Base-by-base conservation (phyloP, 2,113 vertebrate species). In the Daboia siamensis region DNA sequence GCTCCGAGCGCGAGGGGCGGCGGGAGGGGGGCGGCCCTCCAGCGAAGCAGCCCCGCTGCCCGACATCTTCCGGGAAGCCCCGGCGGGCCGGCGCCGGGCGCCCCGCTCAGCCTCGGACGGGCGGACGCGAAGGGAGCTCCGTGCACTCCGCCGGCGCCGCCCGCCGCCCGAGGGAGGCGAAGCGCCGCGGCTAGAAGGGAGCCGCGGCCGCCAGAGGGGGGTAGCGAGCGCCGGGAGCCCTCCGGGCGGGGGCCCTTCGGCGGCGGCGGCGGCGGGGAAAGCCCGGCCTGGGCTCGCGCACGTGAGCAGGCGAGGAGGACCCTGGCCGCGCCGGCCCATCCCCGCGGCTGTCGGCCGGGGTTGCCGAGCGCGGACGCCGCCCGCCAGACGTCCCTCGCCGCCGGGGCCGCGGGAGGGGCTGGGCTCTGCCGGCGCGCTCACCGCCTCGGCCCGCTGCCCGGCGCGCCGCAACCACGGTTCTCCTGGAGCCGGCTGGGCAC, bases 381-480 rank as follows among this genome's bases (percentile, higher is more conserved):
- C 88, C 89, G 48, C 57, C 61, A 39, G 57, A 13, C 57, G 59
- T 8, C 17, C n/a, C 33, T 3, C 44, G 9, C 80, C 33, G 64
- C 33, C 90, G 1, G 4, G 17, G 3, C 33, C 51, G 9, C 5
- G 3, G 10, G 57, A 15, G 4, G 11, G 7, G 59, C 44, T 24
- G 12, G 29, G 29, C 29, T 69, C 12, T 10, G 74, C 44, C 46
- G 46, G 29, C 57, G n/a, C 24, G 3, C 15, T 52, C 48, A 13
- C 46, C 88, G 55, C 48, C 8, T 69, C 51, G 51, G n/a, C 90
- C 52, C 29, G 69, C 13, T 3, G 90, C 69, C 84, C 52, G 15
- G 69, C 90, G 69, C 90, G 52, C 69, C 56, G 69, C n/a, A 56
- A 97, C 44, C 20, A 21, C 84, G 84, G 21, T 44, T 48, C 44